Conservation (phyloP, 2,888 invertebrate genomes). For the Drosophila robusta region DNA sequence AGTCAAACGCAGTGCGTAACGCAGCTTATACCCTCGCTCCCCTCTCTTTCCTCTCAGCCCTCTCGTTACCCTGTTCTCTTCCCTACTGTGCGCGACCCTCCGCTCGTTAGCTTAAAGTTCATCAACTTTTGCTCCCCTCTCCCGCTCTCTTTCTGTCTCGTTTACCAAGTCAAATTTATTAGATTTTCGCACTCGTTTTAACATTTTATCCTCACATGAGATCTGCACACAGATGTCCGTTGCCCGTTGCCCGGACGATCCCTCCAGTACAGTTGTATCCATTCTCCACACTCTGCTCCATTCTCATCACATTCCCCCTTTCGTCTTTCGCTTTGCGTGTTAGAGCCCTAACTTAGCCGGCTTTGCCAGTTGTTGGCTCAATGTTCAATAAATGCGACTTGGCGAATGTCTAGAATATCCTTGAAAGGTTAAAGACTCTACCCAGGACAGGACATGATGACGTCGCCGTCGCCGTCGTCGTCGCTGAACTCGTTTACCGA, state of each 20-base stretch:
- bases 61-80: neutral
- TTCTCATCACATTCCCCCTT: neutral
- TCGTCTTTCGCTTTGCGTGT: neutral
- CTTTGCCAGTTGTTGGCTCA: slow-evolving; percentile 51
- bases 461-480: slow-evolving; percentile 25
- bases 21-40: slow-evolving; percentile 23
- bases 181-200: slow-evolving; percentile 62
- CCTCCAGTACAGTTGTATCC: neutral
- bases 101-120: slow-evolving; percentile 57
- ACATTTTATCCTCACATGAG: slow-evolving; percentile 52
- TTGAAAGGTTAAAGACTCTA: slow-evolving; percentile 84
- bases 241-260: neutral
- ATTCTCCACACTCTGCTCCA: no score
- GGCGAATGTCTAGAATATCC: slow-evolving; percentile 75
- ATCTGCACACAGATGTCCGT: slow-evolving; percentile 49
- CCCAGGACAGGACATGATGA: slow-evolving; percentile 68
- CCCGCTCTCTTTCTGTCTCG: neutral
- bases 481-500: slow-evolving; percentile 71
- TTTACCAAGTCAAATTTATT: slow-evolving; percentile 47
- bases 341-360: slow-evolving; percentile 18
- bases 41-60: no score
- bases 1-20: slow-evolving; percentile 47
- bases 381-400: slow-evolving; percentile 70
- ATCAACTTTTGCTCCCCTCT: slow-evolving; percentile 64
- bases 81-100: slow-evolving; percentile 12